Evolutionary conservation across 2,113 vertebrate genomes (phyloP).

Genomic region (Pogona vitticeps): DNA sequence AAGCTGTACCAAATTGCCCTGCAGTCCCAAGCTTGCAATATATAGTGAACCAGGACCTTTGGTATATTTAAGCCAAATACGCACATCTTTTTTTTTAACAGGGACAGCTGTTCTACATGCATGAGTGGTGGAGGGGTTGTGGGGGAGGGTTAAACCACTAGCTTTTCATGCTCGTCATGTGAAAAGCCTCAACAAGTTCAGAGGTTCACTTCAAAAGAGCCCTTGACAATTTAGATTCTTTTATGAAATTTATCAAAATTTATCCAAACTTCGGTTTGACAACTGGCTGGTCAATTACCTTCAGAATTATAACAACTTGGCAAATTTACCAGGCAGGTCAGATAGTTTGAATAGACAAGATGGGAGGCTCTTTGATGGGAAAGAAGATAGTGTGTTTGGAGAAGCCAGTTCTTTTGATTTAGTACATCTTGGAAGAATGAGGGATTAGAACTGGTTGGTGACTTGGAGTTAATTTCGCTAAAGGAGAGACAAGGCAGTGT

Average conservation of each 20-base stretch:
- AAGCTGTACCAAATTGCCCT: constrained; percentile 7
- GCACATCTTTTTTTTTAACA: not conserved
- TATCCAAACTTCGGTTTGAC: constrained; percentile 21
- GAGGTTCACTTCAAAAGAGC: constrained; percentile 27
- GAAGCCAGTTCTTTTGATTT: constrained; percentile 22
- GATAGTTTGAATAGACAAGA: constrained; percentile 11
- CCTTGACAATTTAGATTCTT: constrained; percentile 21
- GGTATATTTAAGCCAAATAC: constrained; percentile 9
- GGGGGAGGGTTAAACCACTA: too few relatives aligned
- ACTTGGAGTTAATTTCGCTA: not conserved
- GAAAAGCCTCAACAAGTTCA: constrained; percentile 25
- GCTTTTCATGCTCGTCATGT: constrained; percentile 6
- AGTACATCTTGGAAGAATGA: not conserved
- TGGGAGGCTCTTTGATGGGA: not conserved
- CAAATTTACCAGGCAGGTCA: constrained; percentile 21
- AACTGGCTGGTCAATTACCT: constrained; percentile 35
- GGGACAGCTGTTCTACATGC: constrained; percentile 1
- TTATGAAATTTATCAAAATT: constrained; percentile 28
- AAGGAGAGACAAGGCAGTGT: not conserved
- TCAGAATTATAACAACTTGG: constrained; percentile 23
- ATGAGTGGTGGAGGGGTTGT: not conserved
- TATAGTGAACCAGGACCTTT: constrained; percentile 28
- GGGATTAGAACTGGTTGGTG: not conserved
- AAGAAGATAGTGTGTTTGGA: not conserved
- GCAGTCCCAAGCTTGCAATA: constrained; percentile 10